Evolutionary conservation across 1,140 invertebrate species (phyloP), one percentile per base, ranked within the genome.

Genomic region (Drosophila ironensis): DNA sequence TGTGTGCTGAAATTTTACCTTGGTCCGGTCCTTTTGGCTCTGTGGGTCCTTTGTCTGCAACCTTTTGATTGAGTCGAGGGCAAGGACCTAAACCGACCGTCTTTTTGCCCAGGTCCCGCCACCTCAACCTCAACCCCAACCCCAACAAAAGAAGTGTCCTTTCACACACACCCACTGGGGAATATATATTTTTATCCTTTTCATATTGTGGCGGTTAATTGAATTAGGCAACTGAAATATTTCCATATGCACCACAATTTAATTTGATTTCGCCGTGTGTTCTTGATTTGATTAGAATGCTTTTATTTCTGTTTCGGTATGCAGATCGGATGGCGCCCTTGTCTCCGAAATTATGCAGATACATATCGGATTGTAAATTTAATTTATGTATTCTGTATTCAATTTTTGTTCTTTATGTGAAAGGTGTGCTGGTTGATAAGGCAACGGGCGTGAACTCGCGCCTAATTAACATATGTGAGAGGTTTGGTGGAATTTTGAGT

Each of bases 191-290:
- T 70, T 54, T 45, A 48, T 44, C 68, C 24, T 63, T 72, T 72
- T 30, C 47, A 54, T 56, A 84, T 86, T 84, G 78, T 84, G 70
- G n/a, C 25, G 41, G 41, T 78, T 86, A 86, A 84, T 84, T 84
- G 73, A 84, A 86, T 84, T 78, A 86, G 80, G 73, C 78, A 40
- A 30, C 22, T 52, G 48, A 69, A 67, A 72, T 68, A 77, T 69
- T 52, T 56, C 52, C 56, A 68, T 78, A 77, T 77, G 75, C 74
- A 69, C 72, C 11, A 20, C 59, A 67, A 72, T 67, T 80, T 76
- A 64, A 80, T 81, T 80, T 75, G 9, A 61, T 61, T 64, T 73
- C 52, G 41, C 57, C 51, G 50, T 80, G 37, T 45, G 61, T 53
- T 78, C 42, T 63, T 60, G 24, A 35, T 56, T 67, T 46, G 14